Conservation (phyloP, 2,113 vertebrate species). For the Mesembrinibis cayennensis region DNA sequence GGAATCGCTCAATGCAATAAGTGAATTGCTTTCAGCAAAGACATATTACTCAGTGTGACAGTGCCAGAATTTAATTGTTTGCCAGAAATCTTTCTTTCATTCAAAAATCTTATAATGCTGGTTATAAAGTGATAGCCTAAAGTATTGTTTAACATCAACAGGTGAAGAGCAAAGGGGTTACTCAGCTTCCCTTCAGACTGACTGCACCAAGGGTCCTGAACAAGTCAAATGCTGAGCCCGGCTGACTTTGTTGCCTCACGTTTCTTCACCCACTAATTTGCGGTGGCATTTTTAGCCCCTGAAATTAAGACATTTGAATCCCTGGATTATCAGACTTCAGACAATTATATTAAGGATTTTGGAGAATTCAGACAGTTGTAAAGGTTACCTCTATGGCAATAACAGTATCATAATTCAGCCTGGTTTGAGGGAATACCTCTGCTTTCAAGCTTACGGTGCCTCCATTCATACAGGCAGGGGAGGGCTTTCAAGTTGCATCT, state of each 20-base stretch:
- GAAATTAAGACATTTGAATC: not conserved
- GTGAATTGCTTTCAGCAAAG: not conserved
- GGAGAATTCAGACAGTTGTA: not conserved
- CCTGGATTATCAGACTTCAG: not conserved
- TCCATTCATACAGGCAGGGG: too few relatives aligned
- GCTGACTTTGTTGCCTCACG: not conserved
- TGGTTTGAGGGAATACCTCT: not conserved
- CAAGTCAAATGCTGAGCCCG: accelerated
- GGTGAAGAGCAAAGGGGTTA: not conserved
- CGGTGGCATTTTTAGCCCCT: not conserved
- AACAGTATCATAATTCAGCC: not conserved
- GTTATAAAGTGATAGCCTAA: not conserved
- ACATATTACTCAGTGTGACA: not conserved
- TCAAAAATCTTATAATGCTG: not conserved
- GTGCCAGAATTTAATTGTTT: not conserved
- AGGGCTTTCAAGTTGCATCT: not conserved
- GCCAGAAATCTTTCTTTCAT: not conserved
- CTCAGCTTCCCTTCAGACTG: not conserved
- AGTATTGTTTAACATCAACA: not conserved
- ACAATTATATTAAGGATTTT: not conserved
- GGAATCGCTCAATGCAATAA: too few relatives aligned
- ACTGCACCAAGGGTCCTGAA: not conserved
- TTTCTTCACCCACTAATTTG: not conserved
- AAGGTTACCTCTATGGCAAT: not conserved
- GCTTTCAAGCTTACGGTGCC: not conserved